Evolutionary conservation across 2,113 vertebrate species (phyloP), one percentile per base, ranked within the genome.

Genomic region (Alosa alosa): DNA sequence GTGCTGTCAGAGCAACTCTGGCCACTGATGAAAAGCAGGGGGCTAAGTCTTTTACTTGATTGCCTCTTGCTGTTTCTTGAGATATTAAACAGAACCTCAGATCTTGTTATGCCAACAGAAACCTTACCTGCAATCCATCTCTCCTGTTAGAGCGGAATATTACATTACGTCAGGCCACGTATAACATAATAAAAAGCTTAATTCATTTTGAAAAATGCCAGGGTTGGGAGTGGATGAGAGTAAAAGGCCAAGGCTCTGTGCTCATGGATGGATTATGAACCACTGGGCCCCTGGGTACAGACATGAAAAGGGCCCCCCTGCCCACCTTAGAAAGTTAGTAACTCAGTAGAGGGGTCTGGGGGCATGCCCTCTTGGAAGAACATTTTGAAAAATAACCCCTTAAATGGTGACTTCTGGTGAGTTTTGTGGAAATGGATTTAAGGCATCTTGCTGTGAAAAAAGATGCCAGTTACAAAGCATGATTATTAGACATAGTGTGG

Each of bases 171-270:
- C 13, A 36, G 36, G 72, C 72, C 31, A 15, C 31, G 39, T 3
- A 39, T 78, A 78, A 78, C 72, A 15, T 17, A 36, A 78, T 41
- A 39, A 78, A 39, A 36, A 78, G 31, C 31, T 36, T 78, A 17
- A 78, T 78, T 39, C 72, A 17, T 39, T 78, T 78, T 78, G 72
- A 78, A 41, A 78, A 78, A 78, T 78, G 31, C 72, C 72, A 36
- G 72, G 13, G 11, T 4, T 39, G 72, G 11, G 72, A 78, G 36
- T 0, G 15, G n/a, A 0, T 4, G 25, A 11, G 72, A 39, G 72
- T 36, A 18, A 78, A 78, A 78, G 72, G 72, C 18, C 31, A 39
- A 10, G 25, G 25, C 15, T 78, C 72, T 39, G 36, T 75, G 31
- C 31, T 31, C 31, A 31, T 31, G 31, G 31, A 31, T 1, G 31